phyloP scores from a whole-genome alignment of 1,140 invertebrate species.

The Tyrophagus putrescentiae region DNA sequence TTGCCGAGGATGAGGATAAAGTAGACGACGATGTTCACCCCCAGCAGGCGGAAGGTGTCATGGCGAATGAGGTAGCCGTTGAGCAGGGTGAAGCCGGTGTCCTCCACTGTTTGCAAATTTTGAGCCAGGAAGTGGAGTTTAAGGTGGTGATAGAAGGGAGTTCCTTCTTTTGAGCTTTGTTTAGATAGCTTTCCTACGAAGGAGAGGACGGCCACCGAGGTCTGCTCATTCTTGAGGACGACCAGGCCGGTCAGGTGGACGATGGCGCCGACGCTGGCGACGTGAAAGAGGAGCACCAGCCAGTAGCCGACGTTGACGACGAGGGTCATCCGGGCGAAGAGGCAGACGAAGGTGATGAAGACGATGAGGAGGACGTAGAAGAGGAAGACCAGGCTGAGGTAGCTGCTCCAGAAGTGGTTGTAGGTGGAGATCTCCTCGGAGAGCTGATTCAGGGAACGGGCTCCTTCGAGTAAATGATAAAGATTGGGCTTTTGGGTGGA shows the following conservation, averaged over 20 bases:
- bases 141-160: no score
- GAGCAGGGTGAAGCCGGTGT: neutral
- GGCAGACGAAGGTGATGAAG: neutral
- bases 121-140: no score
- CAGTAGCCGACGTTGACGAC: neutral
- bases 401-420: neutral
- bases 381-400: neutral
- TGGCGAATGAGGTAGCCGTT: neutral
- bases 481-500: no score
- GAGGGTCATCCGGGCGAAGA: neutral
- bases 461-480: neutral
- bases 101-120: neutral
- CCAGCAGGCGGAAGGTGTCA: neutral
- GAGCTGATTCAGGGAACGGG: neutral
- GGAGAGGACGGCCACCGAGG: no score
- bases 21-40: neutral
- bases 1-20: neutral
- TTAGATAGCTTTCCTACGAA: no score
- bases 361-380: neutral
- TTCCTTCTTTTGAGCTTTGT: no score
- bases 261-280: neutral
- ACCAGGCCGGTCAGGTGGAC: neutral
- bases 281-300: neutral
- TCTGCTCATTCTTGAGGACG: neutral
- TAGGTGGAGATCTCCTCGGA: neutral